A percentile compares a stretch with the other conserved stretches of the same genome.
Conservation (phyloP, 2,113 vertebrate genomes). For the Chaenocephalus aceratus region DNA sequence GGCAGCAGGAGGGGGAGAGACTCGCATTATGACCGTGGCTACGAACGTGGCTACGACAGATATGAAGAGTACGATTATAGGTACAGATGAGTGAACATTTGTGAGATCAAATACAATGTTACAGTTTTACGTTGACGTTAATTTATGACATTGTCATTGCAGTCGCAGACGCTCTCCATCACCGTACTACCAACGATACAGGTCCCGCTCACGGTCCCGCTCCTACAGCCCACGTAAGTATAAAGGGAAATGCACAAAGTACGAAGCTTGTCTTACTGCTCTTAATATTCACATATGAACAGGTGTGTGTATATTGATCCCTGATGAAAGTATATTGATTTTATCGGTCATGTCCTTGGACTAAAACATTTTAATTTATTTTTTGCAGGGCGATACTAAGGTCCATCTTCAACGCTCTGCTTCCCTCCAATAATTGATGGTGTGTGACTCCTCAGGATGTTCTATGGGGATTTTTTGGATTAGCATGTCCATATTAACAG, state of each 20-base stretch:
- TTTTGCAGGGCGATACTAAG: conserved; percentile 84
- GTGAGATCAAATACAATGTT: background rate
- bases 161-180: conserved; percentile 91
- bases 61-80: conserved; percentile 93
- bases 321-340: background rate
- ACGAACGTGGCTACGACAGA: conserved; percentile 90
- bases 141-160: background rate
- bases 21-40: conserved; percentile 81
- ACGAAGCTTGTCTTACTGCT: background rate
- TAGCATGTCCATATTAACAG: conserved; percentile 41
- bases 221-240: conserved; percentile 94
- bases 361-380: conserved; percentile 37
- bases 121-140: background rate
- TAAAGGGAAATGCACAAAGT: conserved; percentile 6
- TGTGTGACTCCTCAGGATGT: conserved; percentile 44
- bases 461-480: conserved; percentile 36
- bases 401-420: conserved; percentile 18
- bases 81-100: conserved; percentile 84
- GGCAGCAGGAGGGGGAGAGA: conserved; percentile 88
- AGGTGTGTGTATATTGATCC: background rate
- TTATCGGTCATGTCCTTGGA: background rate
- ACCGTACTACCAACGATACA: conserved; percentile 92
- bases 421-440: conserved; percentile 49
- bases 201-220: conserved; percentile 92
- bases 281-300: background rate